Conservation (phyloP, 2,113 vertebrate genomes). For the Grammomys surdaster region DNA sequence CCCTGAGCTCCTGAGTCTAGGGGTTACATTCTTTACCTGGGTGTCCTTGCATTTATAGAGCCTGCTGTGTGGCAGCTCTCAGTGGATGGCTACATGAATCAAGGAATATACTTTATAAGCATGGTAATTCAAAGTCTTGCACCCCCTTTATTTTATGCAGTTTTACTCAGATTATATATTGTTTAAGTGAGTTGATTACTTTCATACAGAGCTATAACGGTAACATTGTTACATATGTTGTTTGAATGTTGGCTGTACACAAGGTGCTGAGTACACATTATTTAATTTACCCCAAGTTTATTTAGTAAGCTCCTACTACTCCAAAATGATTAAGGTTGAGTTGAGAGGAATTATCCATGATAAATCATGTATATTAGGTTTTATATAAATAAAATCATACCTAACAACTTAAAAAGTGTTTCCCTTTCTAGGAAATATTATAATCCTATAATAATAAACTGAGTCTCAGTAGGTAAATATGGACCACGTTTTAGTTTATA, state of each 20-base stretch:
- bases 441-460: background rate
- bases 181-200: conserved; percentile 3
- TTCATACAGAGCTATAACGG: conserved; percentile 18
- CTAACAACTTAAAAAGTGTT: background rate
- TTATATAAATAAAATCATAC: background rate
- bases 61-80: background rate
- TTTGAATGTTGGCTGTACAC: background rate
- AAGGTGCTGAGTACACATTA: background rate
- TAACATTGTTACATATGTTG: background rate
- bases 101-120: background rate
- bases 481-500: conserved; percentile 6
- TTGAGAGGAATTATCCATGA: background rate
- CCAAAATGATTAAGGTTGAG: background rate
- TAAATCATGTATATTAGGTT: background rate
- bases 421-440: conserved; percentile 1
- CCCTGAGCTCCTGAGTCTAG: background rate
- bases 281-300: background rate
- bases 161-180: background rate
- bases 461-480: background rate
- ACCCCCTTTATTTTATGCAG: background rate
- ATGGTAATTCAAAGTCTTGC: background rate
- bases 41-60: background rate
- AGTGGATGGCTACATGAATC: background rate
- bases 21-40: background rate
- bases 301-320: background rate